Base-by-base conservation (phyloP, 1,140 invertebrate species). In the Meloidogyne floridensis region DNA sequence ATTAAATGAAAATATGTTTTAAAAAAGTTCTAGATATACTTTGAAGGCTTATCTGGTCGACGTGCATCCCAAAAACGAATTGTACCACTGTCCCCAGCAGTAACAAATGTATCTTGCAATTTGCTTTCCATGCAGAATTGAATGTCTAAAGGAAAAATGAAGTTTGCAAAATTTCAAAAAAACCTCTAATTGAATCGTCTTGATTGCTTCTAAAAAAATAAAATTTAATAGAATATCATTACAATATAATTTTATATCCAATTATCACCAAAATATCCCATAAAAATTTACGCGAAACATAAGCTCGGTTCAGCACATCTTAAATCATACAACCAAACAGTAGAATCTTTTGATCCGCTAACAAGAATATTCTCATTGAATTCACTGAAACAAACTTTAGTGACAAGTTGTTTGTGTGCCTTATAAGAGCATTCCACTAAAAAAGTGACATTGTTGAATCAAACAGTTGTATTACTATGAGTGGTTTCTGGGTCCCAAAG, bases 361-460 rank as follows among this genome's bases (percentile, higher is more conserved):
- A 87, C 18, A 51, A 85, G 54, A 65, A 87, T 51, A 78, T 85
- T 69, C 32, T 84, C 74, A 76, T 85, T 87, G 73, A 84, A 87
- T 72, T 86, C 79, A 74, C 74, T 85, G 82, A 85, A 85, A 65
- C 81, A 86, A 20, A 85, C 82, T 84, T 86, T 87, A 20, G 83
- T 85, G 13, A 81, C 84, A 20, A 80, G 15, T n/a, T 87, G 70
- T 83, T 84, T 87, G 54, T 85, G 81, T 32, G 77, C 85, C 20
- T 78, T 81, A n/a, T 84, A 85, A 2, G 76, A 54, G 47, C 70
- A 77, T n/a, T 85, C 86, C 10, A 54, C 81, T 70, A 9, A 81
- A 77, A 32, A 42, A n/a, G 4, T 20, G 3, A 7, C 9, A 32
- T 85, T 18, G 13, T 15, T 74, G 51, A 80, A 84, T n/a, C 10